Base-by-base conservation (phyloP, 2,888 invertebrate species). In the Epinotia bilunana region DNA sequence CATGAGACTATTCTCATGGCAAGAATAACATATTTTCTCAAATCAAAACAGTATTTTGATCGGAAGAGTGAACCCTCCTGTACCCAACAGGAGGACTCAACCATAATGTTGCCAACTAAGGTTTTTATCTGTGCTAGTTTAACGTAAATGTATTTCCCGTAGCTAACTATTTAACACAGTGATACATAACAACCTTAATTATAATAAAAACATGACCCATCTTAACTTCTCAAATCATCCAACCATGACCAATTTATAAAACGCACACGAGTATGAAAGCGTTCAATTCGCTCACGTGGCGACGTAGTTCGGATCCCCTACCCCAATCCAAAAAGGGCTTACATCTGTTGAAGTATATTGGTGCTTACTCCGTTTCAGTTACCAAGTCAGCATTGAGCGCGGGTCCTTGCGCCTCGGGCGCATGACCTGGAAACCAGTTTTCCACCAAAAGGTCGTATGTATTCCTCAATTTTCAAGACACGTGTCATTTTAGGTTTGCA, bases 321-420 rank as follows among this genome's bases (percentile, higher is more conserved):
- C n/a, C 11, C 2, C 23, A 9, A 53, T 53, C 28, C 49, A 28
- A 65, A 53, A 65, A 65, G 16, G 28, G 23, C 65, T n/a, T 33
- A 33, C n/a, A 1, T 65, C n/a, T 53, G 12, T 46, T n/a, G 33
- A 28, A 33, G 11, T 9, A 9, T 1, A n/a, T 53, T 9, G 23
- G 4, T 4, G n/a, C 16, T 49, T 49, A 28, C 49, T 23, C 9
- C 49, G 23, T 64, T 64, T 11, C 18, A 16, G 23, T 7, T 11
- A 58, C 18, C 33, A 62, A 49, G 33, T n/a, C 12, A n/a, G 28
- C 64, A 76, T 76, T 73, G 76, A 76, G 75, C 12, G 53, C 60
- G 73, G 65, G 33, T 73, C 73, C 76, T 68, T 76, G 70, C 65
- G 76, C 76, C 76, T 23, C 67, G 62, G 73, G 76, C 76, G 55